A percentile compares a stretch with the other conserved stretches of the same genome.
These are phyloP conservation scores for Vanessa cardui DNA, from an alignment of 2,888 invertebrate species.

Conservation along the genomic window DNA sequence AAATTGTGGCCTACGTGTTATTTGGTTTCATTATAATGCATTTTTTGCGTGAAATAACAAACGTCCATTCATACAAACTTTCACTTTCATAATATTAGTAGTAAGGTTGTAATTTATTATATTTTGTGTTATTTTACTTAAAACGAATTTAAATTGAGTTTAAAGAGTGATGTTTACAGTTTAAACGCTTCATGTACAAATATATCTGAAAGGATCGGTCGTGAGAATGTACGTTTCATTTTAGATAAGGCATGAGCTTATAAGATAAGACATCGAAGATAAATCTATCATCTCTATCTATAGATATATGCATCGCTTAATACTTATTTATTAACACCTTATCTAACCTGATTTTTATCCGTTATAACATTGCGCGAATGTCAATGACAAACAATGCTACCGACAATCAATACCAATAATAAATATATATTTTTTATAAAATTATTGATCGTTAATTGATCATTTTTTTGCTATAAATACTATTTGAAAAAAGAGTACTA, in stretches of 20 bases:
- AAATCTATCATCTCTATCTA: conserved; percentile 7
- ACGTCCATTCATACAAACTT: too few relatives aligned
- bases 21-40: too few relatives aligned
- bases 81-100: too few relatives aligned
- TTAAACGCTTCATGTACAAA: conserved; percentile 8
- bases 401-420: neutral
- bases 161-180: neutral
- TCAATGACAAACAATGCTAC: neutral
- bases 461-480: too few relatives aligned
- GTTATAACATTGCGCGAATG: neutral
- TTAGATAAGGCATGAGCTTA: conserved; percentile 44
- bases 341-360: conserved; percentile 1
- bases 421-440: too few relatives aligned
- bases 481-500: too few relatives aligned
- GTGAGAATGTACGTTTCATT: conserved; percentile 55
- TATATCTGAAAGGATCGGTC: conserved; percentile 44
- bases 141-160: too few relatives aligned
- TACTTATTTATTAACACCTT: conserved; percentile 2
- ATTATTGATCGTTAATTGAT: too few relatives aligned
- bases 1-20: too few relatives aligned
- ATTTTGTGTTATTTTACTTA: too few relatives aligned
- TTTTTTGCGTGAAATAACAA: too few relatives aligned
- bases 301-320: neutral
- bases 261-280: conserved; percentile 41
- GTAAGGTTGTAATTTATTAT: too few relatives aligned